Percentiles rank a stretch among this genome's conserved stretches.
These are phyloP conservation scores for Falco peregrinus DNA, from an alignment of 2,797 vertebrate species.

Conservation along the genomic window DNA sequence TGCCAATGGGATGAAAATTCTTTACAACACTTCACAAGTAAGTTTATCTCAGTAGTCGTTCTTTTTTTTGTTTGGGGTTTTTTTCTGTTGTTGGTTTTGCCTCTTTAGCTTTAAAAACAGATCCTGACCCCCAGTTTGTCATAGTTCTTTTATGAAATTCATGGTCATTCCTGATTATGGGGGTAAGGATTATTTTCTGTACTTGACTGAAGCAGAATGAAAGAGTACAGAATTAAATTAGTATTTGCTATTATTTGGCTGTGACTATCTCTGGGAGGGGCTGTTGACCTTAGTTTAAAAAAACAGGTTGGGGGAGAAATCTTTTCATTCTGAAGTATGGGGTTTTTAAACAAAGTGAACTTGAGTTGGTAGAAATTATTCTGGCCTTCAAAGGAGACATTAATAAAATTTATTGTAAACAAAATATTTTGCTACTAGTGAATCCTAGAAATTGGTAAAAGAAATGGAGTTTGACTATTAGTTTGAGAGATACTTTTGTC, in stretches of 20 bases:
- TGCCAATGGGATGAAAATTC: slow-evolving; percentile 93
- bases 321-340: neutral
- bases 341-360: neutral
- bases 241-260: neutral
- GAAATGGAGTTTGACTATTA: neutral
- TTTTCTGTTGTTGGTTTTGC: neutral
- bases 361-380: neutral
- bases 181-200: neutral
- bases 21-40: slow-evolving; percentile 94
- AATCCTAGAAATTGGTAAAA: neutral
- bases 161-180: neutral
- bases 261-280: neutral
- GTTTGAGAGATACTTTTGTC: neutral
- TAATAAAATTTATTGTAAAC: neutral
- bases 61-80: neutral
- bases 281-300: neutral
- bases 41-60: slow-evolving; percentile 47
- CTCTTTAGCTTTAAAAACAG: neutral
- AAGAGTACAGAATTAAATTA: neutral
- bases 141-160: neutral
- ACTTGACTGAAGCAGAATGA: neutral
- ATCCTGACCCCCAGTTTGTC: neutral
- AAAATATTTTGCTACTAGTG: neutral
- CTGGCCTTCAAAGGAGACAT: neutral
- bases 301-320: fast-evolving